These are phyloP conservation scores for Apodemus speciosus DNA, from an alignment of 2,113 vertebrate species.

Conservation along the genomic window DNA sequence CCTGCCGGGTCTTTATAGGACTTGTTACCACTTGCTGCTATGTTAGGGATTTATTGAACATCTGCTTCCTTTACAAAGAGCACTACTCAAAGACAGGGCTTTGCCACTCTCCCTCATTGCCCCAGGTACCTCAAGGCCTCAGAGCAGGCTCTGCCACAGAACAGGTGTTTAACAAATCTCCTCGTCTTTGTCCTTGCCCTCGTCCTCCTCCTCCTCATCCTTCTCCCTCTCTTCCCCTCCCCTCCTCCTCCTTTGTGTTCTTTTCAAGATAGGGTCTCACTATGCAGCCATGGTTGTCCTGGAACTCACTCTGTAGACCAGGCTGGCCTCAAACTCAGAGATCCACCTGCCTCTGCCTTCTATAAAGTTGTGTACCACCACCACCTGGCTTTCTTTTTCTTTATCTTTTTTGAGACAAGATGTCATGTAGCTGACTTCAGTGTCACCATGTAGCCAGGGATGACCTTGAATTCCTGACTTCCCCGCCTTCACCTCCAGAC, in stretches of 20 bases:
- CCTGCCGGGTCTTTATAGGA: slow-evolving; percentile 16
- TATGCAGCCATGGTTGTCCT: background rate
- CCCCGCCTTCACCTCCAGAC: background rate
- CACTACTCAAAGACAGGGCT: background rate
- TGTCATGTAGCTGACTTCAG: background rate
- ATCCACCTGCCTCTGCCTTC: background rate
- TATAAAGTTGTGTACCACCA: background rate
- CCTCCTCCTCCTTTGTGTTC: no score
- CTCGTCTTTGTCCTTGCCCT: background rate
- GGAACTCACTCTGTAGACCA: background rate
- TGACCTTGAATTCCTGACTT: background rate
- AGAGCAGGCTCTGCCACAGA: background rate
- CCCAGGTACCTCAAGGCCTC: background rate
- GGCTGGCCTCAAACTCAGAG: background rate
- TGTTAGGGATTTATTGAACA: background rate
- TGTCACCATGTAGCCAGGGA: background rate
- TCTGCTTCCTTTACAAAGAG: background rate
- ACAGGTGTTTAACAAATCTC: background rate
- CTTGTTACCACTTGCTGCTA: background rate
- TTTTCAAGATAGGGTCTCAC: background rate
- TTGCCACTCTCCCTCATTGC: background rate
- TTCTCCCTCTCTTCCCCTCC: background rate
- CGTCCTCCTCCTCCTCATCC: background rate
- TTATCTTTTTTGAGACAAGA: background rate
- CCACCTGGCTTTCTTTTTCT: background rate